Conservation (phyloP, 2,113 vertebrate species). For the Petromus typicus region DNA sequence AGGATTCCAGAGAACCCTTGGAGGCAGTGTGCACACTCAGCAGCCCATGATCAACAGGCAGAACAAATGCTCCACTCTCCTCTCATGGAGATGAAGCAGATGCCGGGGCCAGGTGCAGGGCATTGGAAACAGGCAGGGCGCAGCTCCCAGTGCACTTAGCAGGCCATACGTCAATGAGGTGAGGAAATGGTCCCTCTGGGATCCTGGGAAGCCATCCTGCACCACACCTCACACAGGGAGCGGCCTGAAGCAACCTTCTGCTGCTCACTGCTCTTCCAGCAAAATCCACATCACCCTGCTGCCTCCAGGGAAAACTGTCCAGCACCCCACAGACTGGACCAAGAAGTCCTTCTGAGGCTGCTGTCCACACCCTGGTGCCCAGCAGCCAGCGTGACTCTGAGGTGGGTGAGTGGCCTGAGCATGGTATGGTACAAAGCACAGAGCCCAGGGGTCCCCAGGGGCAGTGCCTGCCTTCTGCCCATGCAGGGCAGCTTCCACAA, state of each 20-base stretch:
- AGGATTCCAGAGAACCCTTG: accelerated
- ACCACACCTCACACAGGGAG: neutral
- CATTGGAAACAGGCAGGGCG: neutral
- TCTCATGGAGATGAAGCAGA: neutral
- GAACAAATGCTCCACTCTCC: neutral
- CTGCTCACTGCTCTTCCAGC: too few species aligned
- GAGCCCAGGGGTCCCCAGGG: too few species aligned
- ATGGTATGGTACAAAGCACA: neutral
- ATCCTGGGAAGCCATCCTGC: too few species aligned
- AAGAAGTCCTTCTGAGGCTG: neutral
- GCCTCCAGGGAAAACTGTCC: too few species aligned
- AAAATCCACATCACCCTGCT: neutral
- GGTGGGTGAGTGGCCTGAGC: neutral
- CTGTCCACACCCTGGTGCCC: neutral
- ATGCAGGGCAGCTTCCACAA: accelerated
- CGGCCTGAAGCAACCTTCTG: neutral
- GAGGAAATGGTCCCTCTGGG: neutral
- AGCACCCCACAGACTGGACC: neutral
- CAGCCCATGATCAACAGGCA: neutral
- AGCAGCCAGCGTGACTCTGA: too few species aligned
- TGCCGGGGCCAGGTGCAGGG: neutral
- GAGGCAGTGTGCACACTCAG: neutral
- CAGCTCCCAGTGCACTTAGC: accelerated
- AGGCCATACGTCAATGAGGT: neutral
- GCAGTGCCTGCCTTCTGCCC: accelerated